These are phyloP conservation scores for Allacma fusca DNA, from an alignment of 2,888 invertebrate genomes.

Conservation along the genomic window DNA sequence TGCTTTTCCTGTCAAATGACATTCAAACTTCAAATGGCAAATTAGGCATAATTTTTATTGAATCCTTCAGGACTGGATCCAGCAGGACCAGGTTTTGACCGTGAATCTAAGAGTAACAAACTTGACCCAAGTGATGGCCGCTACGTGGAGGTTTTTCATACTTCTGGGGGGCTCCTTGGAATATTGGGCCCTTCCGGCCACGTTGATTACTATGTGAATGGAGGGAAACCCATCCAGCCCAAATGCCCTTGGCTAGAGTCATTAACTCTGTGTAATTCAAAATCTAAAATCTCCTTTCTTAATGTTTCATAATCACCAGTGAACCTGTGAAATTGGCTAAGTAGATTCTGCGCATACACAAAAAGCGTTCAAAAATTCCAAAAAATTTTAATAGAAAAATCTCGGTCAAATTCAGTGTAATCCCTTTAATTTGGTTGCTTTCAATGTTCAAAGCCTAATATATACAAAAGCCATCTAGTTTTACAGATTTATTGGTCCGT, in stretches of 20 bases:
- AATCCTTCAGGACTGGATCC: background rate
- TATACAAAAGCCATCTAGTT: no score
- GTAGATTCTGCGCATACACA: no score
- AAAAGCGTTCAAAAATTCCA: no score
- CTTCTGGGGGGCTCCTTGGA: background rate
- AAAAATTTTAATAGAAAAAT: background rate
- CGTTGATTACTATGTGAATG: slow-evolving; percentile 7
- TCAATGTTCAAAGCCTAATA: no score
- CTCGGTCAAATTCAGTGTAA: background rate
- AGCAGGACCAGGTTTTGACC: background rate
- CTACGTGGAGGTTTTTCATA: slow-evolving; percentile 8
- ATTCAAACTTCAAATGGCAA: background rate
- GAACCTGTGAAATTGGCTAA: no score
- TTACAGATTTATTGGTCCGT: no score
- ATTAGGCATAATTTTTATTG: background rate
- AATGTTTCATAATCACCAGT: background rate
- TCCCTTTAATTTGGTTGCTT: no score
- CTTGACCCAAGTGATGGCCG: background rate
- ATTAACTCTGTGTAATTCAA: background rate
- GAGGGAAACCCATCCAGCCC: background rate
- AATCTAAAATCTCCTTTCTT: background rate
- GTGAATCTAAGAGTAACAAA: background rate
- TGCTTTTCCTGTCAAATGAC: no score
- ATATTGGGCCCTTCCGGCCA: background rate
- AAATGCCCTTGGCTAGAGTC: background rate